Evolutionary conservation across 2,113 vertebrate species (phyloP).

Genomic region (Apus apus): DNA sequence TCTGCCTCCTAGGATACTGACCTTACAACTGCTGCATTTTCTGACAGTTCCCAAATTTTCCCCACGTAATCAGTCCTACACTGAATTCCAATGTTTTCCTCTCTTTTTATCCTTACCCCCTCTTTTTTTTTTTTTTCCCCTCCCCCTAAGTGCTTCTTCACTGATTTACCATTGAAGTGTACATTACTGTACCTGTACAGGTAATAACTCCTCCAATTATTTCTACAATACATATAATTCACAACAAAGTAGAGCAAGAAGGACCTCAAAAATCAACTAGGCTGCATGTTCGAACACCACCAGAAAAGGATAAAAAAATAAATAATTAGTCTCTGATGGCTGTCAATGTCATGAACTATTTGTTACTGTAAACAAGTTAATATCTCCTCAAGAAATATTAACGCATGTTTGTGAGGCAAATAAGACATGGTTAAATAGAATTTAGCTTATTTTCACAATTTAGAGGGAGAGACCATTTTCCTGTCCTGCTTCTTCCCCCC

Average conservation of each 20-base stretch:
- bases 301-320: not conserved
- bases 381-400: not conserved
- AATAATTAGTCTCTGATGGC: not conserved
- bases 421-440: not conserved
- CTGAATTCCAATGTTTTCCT: not conserved
- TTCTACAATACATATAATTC: not conserved
- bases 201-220: not conserved
- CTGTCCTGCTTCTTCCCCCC: not conserved
- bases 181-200: not conserved
- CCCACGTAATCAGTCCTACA: not conserved
- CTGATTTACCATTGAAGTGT: not conserved
- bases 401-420: not conserved
- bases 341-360: not conserved
- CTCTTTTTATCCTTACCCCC: not conserved
- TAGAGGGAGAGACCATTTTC: not conserved
- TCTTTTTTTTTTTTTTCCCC: too few relatives aligned
- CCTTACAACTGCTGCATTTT: not conserved
- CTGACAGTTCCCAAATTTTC: not conserved
- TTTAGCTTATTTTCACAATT: not conserved
- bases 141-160: not conserved
- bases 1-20: not conserved
- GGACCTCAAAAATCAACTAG: not conserved
- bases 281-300: not conserved
- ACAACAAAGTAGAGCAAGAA: not conserved
- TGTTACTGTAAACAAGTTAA: not conserved